phyloP scores from a whole-genome alignment of 2,888 invertebrate genomes.

The Amaurobius ferox region DNA sequence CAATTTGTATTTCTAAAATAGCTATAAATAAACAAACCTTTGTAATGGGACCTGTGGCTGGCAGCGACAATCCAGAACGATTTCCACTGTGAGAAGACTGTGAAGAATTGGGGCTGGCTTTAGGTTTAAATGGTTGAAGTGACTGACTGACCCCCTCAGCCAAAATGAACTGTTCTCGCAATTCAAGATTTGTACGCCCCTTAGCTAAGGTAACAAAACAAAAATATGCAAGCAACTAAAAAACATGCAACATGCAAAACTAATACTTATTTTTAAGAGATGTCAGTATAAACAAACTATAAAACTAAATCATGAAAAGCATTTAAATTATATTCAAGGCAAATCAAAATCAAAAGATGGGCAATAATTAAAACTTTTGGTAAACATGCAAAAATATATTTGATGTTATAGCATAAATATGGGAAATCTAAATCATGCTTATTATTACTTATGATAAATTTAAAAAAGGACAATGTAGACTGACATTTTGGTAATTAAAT shows the following conservation, averaged over 20 bases:
- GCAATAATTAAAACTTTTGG: too few relatives aligned
- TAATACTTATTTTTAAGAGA: too few relatives aligned
- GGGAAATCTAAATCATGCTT: too few relatives aligned
- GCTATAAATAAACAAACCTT: slow-evolving; percentile 84
- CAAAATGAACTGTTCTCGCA: slow-evolving; percentile 98
- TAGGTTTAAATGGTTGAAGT: slow-evolving; percentile 98
- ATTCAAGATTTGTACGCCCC: slow-evolving; percentile 99
- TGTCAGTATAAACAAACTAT: too few relatives aligned
- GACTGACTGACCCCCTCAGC: slow-evolving; percentile 99
- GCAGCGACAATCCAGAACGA: slow-evolving; percentile 77
- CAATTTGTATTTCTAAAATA: too few relatives aligned
- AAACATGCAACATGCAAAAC: slow-evolving; percentile 55
- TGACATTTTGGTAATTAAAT: too few relatives aligned
- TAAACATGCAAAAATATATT: too few relatives aligned
- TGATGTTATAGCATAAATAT: too few relatives aligned
- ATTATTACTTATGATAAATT: too few relatives aligned
- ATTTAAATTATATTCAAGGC: slow-evolving; percentile 1
- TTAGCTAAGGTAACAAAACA: slow-evolving; percentile 84
- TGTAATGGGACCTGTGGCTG: slow-evolving; percentile 91
- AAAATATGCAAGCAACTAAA: slow-evolving; percentile 52
- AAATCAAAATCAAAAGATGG: too few relatives aligned
- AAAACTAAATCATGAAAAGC: too few relatives aligned
- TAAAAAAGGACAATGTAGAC: too few relatives aligned
- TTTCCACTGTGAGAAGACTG: slow-evolving; percentile 77
- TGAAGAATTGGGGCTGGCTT: slow-evolving; percentile 86